A percentile compares a stretch with the other conserved stretches of the same genome.
These are phyloP conservation scores for Pterocles gutturalis DNA, from an alignment of 2,113 vertebrate genomes.

Conservation along the genomic window DNA sequence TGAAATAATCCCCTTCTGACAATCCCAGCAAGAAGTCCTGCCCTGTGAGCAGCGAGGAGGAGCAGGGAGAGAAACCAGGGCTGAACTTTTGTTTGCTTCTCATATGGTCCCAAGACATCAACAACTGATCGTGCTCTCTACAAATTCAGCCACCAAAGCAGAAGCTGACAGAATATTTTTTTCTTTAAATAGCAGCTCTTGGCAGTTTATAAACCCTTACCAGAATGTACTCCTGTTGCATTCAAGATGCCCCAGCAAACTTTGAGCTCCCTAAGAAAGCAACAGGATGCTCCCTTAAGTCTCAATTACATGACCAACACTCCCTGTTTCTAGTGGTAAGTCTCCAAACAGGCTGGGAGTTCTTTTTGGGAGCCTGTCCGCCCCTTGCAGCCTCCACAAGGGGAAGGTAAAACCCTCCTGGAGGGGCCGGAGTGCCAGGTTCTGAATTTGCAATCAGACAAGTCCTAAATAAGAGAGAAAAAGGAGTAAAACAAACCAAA, in stretches of 20 bases:
- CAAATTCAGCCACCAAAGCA: neutral
- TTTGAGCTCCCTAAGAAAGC: neutral
- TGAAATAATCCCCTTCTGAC: neutral
- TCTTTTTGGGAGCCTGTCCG: neutral
- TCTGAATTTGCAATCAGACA: constrained; percentile 40
- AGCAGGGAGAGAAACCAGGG: accelerated
- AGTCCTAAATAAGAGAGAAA: constrained; percentile 30
- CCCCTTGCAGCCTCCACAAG: neutral
- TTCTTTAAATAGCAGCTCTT: neutral
- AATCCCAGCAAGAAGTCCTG: neutral
- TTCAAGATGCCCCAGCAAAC: neutral
- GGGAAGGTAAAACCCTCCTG: neutral
- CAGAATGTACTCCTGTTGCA: neutral
- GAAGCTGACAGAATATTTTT: neutral
- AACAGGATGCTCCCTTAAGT: constrained; percentile 40
- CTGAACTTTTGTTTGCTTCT: neutral
- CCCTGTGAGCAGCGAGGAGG: neutral
- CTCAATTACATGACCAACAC: constrained; percentile 64
- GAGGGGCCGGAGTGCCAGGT: neutral
- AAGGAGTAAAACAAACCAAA: neutral
- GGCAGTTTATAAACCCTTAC: neutral
- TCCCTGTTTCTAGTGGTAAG: neutral
- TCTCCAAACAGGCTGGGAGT: constrained; percentile 12
- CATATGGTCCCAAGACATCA: neutral
- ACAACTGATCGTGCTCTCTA: neutral